Base-by-base conservation (phyloP, 2,113 vertebrate species). In the Tragelaphus scriptus region DNA sequence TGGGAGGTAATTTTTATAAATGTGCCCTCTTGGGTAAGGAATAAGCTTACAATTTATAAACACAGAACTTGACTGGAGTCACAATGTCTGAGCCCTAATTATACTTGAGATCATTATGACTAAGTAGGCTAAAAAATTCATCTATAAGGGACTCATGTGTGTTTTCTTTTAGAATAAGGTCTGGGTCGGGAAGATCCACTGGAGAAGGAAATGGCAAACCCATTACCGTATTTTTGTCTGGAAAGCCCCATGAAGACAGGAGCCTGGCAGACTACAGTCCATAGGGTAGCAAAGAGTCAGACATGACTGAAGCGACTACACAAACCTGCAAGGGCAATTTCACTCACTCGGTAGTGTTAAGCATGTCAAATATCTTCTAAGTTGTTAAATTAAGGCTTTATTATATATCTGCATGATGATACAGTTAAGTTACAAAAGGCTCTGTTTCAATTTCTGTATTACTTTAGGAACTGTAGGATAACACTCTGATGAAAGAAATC, bases 51-150 rank as follows among this genome's bases (percentile, higher is more conserved):
- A 92, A 81, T n/a, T 95, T 97, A 96, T 26, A 97, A 95, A 97
- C 77, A 93, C 1, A 93, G 81, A 93, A 90, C 49, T 82, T 96
- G 92, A 63, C 40, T 94, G 85, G 84, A 96, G 96, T 96, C 98
- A 88, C 63, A 92, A 36, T 82, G 90, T 97, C 97, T 98, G 96
- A 85, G 79, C 65, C 94, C 92, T 97, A 95, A 98, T 97, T 97
- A 93, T 75, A 82, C 56, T 85, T 61, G 84, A 91, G 61, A 97
- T 85, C 84, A 68, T 77, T 90, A 55, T 82, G 89, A 80, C 32
- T 90, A 80, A 90, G 23, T 47, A 87, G 58, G 16, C 26, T 94
- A 85, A 97, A 94, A 91, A 84, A 51, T 90, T 85, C 12, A 90
- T 68, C 36, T 21, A 30, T 47, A 77, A 95, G 26, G 11, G 30